These are phyloP conservation scores for Passerculus sandwichensis DNA, from an alignment of 2,797 vertebrate genomes.

Conservation along the genomic window DNA sequence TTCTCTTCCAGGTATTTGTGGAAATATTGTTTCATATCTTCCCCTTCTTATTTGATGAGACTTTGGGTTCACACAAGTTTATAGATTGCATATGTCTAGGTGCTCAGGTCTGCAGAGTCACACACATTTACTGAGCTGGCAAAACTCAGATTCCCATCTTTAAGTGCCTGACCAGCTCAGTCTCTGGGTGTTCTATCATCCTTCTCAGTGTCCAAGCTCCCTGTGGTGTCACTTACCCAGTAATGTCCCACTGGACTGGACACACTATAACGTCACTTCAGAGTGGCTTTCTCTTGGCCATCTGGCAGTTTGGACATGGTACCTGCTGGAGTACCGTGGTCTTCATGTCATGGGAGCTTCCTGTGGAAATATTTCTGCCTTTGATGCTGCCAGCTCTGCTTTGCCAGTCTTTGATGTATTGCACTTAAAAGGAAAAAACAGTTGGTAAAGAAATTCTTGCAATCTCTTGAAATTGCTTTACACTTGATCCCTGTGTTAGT, in stretches of 20 bases:
- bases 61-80: background rate
- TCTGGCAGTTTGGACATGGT: background rate
- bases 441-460: background rate
- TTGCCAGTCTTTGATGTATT: background rate
- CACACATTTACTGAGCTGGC: background rate
- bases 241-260: rapidly evolving
- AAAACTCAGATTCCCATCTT: background rate
- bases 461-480: background rate
- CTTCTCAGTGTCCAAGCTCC: background rate
- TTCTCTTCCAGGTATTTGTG: background rate
- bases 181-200: background rate
- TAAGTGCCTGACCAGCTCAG: background rate
- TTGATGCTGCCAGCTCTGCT: background rate
- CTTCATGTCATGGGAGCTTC: background rate
- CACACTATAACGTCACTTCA: background rate
- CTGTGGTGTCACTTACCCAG: background rate
- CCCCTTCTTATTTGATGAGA: background rate
- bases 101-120: background rate
- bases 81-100: background rate
- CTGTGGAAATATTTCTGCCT: background rate
- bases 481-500: background rate
- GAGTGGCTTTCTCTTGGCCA: background rate
- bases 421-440: background rate
- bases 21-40: background rate
- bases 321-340: background rate